phyloP scores from a whole-genome alignment of 2,797 vertebrate genomes.

The Dipus sagitta region DNA sequence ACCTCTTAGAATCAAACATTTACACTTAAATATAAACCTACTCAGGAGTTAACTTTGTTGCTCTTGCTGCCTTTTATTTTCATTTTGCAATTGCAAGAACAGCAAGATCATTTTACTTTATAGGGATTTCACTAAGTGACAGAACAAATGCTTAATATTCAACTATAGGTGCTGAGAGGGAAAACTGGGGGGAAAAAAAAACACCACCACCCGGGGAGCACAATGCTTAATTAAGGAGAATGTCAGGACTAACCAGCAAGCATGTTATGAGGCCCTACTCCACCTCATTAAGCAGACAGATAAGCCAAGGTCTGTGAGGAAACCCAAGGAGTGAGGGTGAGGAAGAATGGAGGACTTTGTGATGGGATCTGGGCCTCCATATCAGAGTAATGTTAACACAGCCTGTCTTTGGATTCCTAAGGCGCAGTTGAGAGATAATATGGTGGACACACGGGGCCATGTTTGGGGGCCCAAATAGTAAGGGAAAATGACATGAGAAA shows the following conservation, averaged over 20 bases:
- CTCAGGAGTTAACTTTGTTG: background rate
- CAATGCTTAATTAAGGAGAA: background rate
- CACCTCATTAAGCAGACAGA: background rate
- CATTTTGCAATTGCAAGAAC: background rate
- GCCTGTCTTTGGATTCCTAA: background rate
- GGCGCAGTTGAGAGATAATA: background rate
- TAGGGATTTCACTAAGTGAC: background rate
- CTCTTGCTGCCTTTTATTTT: background rate
- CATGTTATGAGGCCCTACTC: background rate
- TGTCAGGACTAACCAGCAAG: background rate
- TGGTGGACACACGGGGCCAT: no score
- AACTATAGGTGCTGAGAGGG: background rate
- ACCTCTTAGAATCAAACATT: slow-evolving; percentile 36
- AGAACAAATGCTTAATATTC: background rate
- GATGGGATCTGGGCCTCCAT: background rate
- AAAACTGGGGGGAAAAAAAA: background rate
- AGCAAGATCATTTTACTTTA: background rate
- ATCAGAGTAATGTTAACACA: background rate
- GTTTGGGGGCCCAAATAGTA: background rate
- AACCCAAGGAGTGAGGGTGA: background rate
- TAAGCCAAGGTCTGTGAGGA: fast-evolving
- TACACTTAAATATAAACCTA: background rate
- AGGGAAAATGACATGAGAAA: background rate
- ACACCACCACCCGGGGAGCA: background rate
- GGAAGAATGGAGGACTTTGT: background rate